phyloP scores from a whole-genome alignment of 2,888 invertebrate genomes.

The Eristalinus sepulchralis region DNA sequence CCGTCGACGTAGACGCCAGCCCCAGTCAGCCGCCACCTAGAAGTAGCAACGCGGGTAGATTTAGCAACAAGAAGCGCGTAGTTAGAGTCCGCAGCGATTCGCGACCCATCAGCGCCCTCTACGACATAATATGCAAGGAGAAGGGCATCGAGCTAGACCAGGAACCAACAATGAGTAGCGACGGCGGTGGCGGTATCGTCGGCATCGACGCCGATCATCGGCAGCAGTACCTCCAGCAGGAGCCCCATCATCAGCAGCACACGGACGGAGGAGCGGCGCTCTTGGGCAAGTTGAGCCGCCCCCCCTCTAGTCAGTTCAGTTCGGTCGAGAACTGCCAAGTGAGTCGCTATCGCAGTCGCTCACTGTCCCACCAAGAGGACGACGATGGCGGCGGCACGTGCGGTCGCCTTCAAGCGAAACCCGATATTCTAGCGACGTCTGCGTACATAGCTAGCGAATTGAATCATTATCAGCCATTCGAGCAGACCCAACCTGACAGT shows the following conservation, averaged over 20 bases:
- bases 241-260: slow-evolving; percentile 8
- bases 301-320: slow-evolving; percentile 63
- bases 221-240: slow-evolving; percentile 38
- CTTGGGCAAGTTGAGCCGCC: background rate
- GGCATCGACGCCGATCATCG: slow-evolving; percentile 42
- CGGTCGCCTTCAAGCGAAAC: slow-evolving; percentile 65
- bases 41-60: slow-evolving; percentile 77
- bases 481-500: slow-evolving; percentile 55
- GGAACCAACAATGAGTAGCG: slow-evolving; percentile 66
- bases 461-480: slow-evolving; percentile 65
- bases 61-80: slow-evolving; percentile 77
- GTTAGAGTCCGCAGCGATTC: slow-evolving; percentile 80
- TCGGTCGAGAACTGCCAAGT: slow-evolving; percentile 28
- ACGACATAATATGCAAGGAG: slow-evolving; percentile 81
- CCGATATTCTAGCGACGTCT: slow-evolving; percentile 62
- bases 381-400: slow-evolving; percentile 47
- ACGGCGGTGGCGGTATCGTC: slow-evolving; percentile 33
- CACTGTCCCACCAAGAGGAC: slow-evolving; percentile 54
- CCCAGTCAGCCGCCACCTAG: slow-evolving; percentile 39
- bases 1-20: slow-evolving; percentile 32
- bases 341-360: slow-evolving; percentile 58
- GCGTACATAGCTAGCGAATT: slow-evolving; percentile 66
- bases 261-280: slow-evolving; percentile 14
- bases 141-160: slow-evolving; percentile 76
- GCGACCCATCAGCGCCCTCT: slow-evolving; percentile 80